Evolutionary conservation across 2,113 vertebrate species (phyloP).

Genomic region (western clawed frog (Xenopus tropicalis)): DNA sequence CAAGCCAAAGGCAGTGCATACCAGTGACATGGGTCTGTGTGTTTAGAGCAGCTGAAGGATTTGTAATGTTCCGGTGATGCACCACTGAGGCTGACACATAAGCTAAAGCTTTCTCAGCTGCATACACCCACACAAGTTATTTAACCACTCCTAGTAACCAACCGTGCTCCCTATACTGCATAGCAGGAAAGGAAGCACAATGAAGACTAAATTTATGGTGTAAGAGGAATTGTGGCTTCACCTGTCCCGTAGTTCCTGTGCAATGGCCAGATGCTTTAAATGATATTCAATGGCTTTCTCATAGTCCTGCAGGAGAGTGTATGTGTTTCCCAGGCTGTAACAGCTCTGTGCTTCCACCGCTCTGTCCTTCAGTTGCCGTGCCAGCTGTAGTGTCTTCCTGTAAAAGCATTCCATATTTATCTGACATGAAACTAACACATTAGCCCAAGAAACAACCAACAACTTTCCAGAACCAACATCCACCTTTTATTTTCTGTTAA

Average conservation of each 20-base stretch:
- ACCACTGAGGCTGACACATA: no score
- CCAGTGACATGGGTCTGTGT: no score
- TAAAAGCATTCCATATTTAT: constrained; percentile 22
- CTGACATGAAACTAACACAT: constrained; percentile 5
- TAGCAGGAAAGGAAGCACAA: no score
- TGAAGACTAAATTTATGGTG: not conserved
- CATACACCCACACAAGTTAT: constrained; percentile 8
- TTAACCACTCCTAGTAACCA: not conserved
- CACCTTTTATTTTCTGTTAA: not conserved
- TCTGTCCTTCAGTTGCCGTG: constrained; percentile 86
- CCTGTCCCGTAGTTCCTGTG: constrained; percentile 89
- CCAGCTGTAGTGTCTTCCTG: constrained; percentile 86
- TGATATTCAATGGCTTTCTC: constrained; percentile 93
- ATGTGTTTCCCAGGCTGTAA: constrained; percentile 94
- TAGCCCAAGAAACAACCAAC: constrained; percentile 1
- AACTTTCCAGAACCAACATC: not conserved
- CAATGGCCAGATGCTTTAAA: constrained; percentile 90
- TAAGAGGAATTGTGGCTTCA: constrained; percentile 48
- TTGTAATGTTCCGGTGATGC: no score
- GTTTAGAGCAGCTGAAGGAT: no score
- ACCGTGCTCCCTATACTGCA: not conserved
- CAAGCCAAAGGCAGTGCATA: no score
- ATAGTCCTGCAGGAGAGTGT: constrained; percentile 92
- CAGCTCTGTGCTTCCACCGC: constrained; percentile 95
- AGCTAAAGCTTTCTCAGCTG: not conserved